These are phyloP conservation scores for Cantharis lateralis DNA, from an alignment of 2,888 invertebrate species.

Conservation along the genomic window DNA sequence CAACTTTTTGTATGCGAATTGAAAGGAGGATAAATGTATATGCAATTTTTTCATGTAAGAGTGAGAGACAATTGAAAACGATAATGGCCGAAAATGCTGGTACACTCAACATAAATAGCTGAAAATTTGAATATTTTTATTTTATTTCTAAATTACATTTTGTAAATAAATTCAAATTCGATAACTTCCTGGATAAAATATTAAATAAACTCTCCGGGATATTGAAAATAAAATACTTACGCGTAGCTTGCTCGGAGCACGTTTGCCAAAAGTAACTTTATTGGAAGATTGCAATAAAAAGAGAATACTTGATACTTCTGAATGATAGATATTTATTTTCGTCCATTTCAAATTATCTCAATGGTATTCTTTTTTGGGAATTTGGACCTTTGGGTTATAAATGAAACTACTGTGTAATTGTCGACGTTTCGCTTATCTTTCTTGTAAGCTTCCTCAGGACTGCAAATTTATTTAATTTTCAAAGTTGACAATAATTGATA, in stretches of 20 bases:
- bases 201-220: neutral
- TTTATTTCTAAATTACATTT: neutral
- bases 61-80: slow-evolving; percentile 32
- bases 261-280: neutral
- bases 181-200: neutral
- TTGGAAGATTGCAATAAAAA: neutral
- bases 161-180: neutral
- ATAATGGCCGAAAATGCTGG: slow-evolving; percentile 41
- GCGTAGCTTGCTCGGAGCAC: neutral
- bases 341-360: too few relatives aligned
- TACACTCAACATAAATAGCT: slow-evolving; percentile 35
- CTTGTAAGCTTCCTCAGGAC: too few relatives aligned
- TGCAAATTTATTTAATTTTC: too few relatives aligned
- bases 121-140: neutral
- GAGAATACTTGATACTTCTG: too few relatives aligned
- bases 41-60: slow-evolving; percentile 8
- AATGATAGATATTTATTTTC: too few relatives aligned
- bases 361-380: too few relatives aligned
- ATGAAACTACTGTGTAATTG: too few relatives aligned
- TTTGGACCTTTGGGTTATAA: too few relatives aligned
- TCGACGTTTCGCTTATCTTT: too few relatives aligned
- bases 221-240: neutral
- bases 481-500: too few relatives aligned
- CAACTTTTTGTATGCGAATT: slow-evolving; percentile 45
- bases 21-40: slow-evolving; percentile 33